A percentile compares a stretch with the other conserved stretches of the same genome.
Conservation (phyloP, 2,797 vertebrate species). For the Gadopsis marmoratus region DNA sequence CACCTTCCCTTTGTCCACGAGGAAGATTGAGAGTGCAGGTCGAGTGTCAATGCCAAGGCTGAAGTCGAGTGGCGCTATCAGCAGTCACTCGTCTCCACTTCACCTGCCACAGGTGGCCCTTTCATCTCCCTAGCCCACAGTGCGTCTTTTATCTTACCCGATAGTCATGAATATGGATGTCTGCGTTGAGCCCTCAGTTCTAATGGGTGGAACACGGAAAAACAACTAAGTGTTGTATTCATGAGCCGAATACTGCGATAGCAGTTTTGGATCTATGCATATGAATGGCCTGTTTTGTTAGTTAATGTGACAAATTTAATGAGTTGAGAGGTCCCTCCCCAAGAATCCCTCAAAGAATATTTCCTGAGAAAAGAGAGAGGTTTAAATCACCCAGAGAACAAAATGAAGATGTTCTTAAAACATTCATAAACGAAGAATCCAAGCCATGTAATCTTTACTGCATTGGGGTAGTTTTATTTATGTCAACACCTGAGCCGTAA, state of each 20-base stretch:
- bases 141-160: conserved; percentile 55
- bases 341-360: conserved; percentile 43
- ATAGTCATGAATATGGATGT: conserved; percentile 78
- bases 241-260: conserved; percentile 61
- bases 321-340: conserved; percentile 31
- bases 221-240: conserved; percentile 68
- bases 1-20: conserved; percentile 37
- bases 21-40: conserved; percentile 48
- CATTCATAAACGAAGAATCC: conserved; percentile 62
- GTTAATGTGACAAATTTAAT: conserved; percentile 65
- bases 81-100: conserved; percentile 65
- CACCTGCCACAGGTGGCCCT: conserved; percentile 83
- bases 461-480: conserved; percentile 54
- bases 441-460: conserved; percentile 66
- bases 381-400: conserved; percentile 35
- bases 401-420: conserved; percentile 54
- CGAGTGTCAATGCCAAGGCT: conserved; percentile 54
- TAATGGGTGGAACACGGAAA: conserved; percentile 53
- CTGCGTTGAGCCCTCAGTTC: conserved; percentile 48
- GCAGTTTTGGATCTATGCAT: conserved; percentile 62
- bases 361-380: conserved; percentile 32
- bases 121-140: conserved; percentile 74
- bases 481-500: conserved; percentile 74
- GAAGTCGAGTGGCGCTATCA: conserved; percentile 61
- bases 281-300: conserved; percentile 67